Percentiles rank a stretch among this genome's conserved stretches.
Conservation (phyloP, 2,113 vertebrate species). For the Etia nguti region DNA sequence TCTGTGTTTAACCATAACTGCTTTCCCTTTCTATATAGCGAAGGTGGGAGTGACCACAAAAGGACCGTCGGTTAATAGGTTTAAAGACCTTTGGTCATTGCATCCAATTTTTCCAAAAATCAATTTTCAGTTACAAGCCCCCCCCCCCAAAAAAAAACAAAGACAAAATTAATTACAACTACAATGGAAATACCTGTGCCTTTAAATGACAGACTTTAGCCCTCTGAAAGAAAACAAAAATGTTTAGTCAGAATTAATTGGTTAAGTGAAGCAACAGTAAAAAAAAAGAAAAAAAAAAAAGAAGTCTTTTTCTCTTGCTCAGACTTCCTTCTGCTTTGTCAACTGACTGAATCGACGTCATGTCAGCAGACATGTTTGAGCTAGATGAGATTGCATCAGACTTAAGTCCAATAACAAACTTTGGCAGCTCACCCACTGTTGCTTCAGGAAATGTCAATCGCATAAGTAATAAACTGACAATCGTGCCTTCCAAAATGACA, state of each 20-base stretch:
- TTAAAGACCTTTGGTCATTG: neutral
- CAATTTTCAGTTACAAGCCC: neutral
- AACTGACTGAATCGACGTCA: neutral
- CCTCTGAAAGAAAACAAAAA: neutral
- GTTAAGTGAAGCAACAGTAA: neutral
- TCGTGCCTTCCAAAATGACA: neutral
- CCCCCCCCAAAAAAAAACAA: neutral
- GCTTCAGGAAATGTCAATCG: neutral
- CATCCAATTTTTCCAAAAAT: neutral
- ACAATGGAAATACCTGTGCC: neutral
- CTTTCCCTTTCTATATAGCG: neutral
- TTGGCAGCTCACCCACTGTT: neutral
- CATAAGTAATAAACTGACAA: neutral
- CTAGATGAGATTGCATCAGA: constrained; percentile 8
- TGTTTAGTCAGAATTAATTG: neutral
- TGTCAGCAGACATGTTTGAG: neutral
- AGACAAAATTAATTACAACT: neutral
- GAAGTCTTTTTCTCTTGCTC: neutral
- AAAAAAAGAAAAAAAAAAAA: neutral
- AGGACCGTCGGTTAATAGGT: neutral
- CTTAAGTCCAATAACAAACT: neutral
- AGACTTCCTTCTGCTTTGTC: neutral
- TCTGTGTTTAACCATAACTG: neutral
- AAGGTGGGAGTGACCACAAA: neutral
- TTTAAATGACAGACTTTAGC: neutral